These are phyloP conservation scores for Pollachius pollachius DNA, from an alignment of 2,113 vertebrate species.

Conservation along the genomic window DNA sequence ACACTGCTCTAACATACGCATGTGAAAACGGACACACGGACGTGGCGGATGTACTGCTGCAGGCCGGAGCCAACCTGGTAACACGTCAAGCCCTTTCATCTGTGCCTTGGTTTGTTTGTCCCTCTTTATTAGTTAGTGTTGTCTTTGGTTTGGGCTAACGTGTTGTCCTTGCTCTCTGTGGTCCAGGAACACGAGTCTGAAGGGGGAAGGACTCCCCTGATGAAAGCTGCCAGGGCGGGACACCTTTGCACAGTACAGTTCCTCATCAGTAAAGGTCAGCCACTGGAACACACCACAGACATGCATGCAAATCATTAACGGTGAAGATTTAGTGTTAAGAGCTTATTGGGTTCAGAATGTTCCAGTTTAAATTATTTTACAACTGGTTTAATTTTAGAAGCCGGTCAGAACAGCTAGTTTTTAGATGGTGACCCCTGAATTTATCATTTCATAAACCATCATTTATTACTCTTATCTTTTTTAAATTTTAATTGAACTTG, in stretches of 20 bases:
- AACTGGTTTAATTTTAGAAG: too few species aligned
- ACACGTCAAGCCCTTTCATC: constrained; percentile 35
- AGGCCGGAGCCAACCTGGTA: constrained; percentile 95
- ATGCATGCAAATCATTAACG: too few species aligned
- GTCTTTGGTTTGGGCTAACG: background rate
- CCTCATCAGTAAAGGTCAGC: constrained; percentile 93
- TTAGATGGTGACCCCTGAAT: too few species aligned
- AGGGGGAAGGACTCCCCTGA: constrained; percentile 94
- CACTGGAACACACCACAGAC: too few species aligned
- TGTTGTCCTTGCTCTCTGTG: constrained; percentile 3
- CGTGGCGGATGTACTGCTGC: constrained; percentile 95
- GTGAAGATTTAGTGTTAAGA: too few species aligned
- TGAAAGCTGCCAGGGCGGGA: constrained; percentile 98
- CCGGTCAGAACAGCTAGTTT: too few species aligned
- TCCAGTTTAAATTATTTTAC: too few species aligned
- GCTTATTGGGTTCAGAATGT: too few species aligned
- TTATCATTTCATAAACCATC: too few species aligned
- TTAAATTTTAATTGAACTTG: too few species aligned
- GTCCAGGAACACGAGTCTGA: constrained; percentile 95
- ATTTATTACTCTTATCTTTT: too few species aligned
- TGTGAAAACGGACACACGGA: constrained; percentile 99
- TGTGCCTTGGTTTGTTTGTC: constrained; percentile 1
- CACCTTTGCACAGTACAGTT: constrained; percentile 98
- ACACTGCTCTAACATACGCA: constrained; percentile 95
- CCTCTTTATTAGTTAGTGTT: background rate